These are phyloP conservation scores for Argyra leucocephala DNA, from an alignment of 2,888 invertebrate genomes.

Conservation along the genomic window DNA sequence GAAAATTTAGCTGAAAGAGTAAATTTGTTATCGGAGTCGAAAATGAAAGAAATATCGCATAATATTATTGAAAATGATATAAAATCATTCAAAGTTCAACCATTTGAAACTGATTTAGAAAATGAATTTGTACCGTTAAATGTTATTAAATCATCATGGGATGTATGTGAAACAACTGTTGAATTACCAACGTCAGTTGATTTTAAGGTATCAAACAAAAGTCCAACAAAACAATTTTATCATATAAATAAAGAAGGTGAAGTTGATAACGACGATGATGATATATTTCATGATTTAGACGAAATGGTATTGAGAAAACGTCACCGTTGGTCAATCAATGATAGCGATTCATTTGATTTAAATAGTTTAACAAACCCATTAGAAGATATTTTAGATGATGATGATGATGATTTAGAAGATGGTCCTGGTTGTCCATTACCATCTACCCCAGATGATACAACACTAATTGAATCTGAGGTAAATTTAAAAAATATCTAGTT, in stretches of 20 bases:
- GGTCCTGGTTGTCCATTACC: constrained; percentile 76
- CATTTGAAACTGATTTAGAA: background rate
- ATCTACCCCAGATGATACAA: constrained; percentile 77
- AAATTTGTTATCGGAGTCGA: background rate
- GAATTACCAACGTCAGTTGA: too few species aligned
- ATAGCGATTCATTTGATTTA: constrained; percentile 31
- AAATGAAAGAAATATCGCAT: background rate
- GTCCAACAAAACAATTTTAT: constrained; percentile 6
- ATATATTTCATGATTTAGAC: constrained; percentile 36
- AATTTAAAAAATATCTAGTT: constrained; percentile 21
- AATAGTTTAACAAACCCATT: constrained; percentile 36
- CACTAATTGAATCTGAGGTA: constrained; percentile 69
- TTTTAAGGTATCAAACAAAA: background rate
- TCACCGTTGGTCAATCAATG: constrained; percentile 39
- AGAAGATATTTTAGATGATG: constrained; percentile 32
- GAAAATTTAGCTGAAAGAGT: background rate
- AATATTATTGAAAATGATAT: background rate
- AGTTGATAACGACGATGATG: constrained; percentile 29
- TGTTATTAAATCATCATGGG: background rate
- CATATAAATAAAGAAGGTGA: background rate
- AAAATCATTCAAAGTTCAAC: background rate
- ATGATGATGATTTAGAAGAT: constrained; percentile 51
- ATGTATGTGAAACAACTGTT: background rate
- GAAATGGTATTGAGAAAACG: constrained; percentile 41
- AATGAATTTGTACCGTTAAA: constrained; percentile 1